These are phyloP conservation scores for Tethya wilhelma DNA, from an alignment of 37 sponge, comb jelly and placozoan species.

Conservation along the genomic window DNA sequence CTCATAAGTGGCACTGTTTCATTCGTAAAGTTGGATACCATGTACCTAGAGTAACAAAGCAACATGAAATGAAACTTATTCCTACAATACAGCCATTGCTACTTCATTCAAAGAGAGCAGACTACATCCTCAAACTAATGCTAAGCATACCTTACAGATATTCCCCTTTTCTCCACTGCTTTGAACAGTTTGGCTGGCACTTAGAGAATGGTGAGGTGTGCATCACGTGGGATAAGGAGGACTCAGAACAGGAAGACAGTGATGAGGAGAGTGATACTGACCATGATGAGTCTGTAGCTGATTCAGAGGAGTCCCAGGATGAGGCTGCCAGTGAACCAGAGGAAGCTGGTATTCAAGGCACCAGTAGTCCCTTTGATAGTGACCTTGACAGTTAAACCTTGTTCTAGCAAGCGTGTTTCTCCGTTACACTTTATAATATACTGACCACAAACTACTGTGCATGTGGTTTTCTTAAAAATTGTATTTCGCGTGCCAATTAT, in stretches of 20 bases:
- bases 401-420: too few relatives aligned
- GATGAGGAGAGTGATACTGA: too few relatives aligned
- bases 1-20: slow-evolving; percentile 14
- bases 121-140: slow-evolving; percentile 6
- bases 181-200: not conserved
- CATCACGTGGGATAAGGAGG: not conserved
- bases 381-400: too few relatives aligned
- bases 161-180: not conserved
- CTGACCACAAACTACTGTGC: too few relatives aligned
- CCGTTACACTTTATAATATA: too few relatives aligned
- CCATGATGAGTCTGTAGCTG: too few relatives aligned
- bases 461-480: too few relatives aligned
- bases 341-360: too few relatives aligned
- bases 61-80: not conserved
- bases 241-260: not conserved
- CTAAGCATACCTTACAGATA: not conserved
- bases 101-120: not conserved
- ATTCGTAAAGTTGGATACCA: slow-evolving; percentile 18
- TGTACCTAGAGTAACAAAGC: slow-evolving; percentile 9
- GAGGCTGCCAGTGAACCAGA: too few relatives aligned
- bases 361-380: too few relatives aligned
- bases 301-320: too few relatives aligned
- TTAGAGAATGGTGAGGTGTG: not conserved
- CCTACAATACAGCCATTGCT: not conserved
- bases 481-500: too few relatives aligned